Conservation (phyloP, 1,140 invertebrate species). For the Rhopalosiphum maidis region DNA sequence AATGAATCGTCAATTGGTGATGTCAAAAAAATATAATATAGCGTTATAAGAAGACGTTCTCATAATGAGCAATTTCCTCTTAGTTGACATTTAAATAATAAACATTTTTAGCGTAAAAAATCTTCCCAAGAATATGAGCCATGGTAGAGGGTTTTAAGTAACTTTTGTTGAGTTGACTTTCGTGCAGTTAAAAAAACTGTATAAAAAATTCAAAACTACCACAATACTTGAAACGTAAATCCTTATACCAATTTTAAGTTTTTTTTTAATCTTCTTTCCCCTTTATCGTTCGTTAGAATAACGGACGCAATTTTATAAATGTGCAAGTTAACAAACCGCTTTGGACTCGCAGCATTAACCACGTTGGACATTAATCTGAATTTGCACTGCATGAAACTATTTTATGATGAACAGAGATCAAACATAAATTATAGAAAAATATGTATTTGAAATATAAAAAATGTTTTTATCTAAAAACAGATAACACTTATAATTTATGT, state of each 20-base stretch:
- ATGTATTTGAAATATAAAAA: background rate
- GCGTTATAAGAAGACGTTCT: background rate
- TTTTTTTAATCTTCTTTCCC: slow-evolving; percentile 30
- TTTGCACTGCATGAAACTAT: slow-evolving; percentile 22
- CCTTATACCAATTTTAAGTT: slow-evolving; percentile 35
- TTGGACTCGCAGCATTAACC: slow-evolving; percentile 45
- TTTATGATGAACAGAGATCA: slow-evolving; percentile 40
- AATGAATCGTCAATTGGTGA: too few relatives aligned
- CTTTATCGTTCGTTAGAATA: background rate
- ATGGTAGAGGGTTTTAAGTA: background rate
- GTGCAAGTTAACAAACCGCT: slow-evolving; percentile 41
- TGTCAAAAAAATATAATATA: background rate
- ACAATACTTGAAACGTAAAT: slow-evolving; percentile 32
- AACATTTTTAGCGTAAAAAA: background rate
- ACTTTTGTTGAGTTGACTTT: slow-evolving; percentile 26
- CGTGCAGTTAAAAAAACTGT: background rate
- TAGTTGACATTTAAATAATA: background rate
- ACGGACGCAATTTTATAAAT: slow-evolving; percentile 39
- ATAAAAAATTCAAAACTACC: slow-evolving; percentile 35
- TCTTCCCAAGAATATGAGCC: background rate
- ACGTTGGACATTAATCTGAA: slow-evolving; percentile 43
- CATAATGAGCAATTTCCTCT: background rate
- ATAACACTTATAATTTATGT: slow-evolving; percentile 25
- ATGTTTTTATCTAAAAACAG: slow-evolving; percentile 8
- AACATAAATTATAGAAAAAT: slow-evolving; percentile 31